Base-by-base conservation (phyloP, 2,797 vertebrate species). In the Brachyalestes nurse region DNA sequence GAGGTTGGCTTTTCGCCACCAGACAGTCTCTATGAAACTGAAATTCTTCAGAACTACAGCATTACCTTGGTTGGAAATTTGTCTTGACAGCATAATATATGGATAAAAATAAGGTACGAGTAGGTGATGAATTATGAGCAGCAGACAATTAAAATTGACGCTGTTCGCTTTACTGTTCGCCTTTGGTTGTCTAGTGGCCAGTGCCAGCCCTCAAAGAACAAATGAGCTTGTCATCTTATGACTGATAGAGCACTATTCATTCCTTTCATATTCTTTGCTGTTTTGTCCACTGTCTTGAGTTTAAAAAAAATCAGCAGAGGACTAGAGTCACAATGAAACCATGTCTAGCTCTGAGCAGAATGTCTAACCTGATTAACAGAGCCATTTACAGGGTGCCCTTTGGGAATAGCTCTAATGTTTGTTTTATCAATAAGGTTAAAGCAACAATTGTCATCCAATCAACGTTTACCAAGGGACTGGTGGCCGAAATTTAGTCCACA, bases 401-500 rank as follows among this genome's bases (percentile, higher is more conserved):
- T 23, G 81, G 81, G 81, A 82, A 62, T 45, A 47, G 64, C 64
- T 60, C 40, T 77, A 67, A 80, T 80, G 73, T 80, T 84, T 80
- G 74, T 84, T 74, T 80, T 83, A 83, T 80, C 77, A 77, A 77
- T 81, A 74, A 81, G 78, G 79, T 81, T 80, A 81, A 71, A 72
- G 40, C 53, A 61, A 65, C 72, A 75, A 53, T 80, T 78, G 62
- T 79, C 78, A 79, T 77, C 42, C 69, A 65, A 65, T 73, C 61
- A 69, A 76, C 61, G 72, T 82, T 66, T 66, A 76, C 58, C 45
- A 7, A 58, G 57, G 62, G 53, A 69, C 53, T 74, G 55, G 70
- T 69, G 47, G 61, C 66, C 62, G 72, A 66, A 47, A 65, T 53
- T 47, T 73, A 77, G 45, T 80, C 71, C 42, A 72, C 78, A 83